Evolutionary conservation across 2,797 vertebrate species (phyloP), one percentile per base, ranked within the genome.

Genomic region (Clarias pachynema): DNA sequence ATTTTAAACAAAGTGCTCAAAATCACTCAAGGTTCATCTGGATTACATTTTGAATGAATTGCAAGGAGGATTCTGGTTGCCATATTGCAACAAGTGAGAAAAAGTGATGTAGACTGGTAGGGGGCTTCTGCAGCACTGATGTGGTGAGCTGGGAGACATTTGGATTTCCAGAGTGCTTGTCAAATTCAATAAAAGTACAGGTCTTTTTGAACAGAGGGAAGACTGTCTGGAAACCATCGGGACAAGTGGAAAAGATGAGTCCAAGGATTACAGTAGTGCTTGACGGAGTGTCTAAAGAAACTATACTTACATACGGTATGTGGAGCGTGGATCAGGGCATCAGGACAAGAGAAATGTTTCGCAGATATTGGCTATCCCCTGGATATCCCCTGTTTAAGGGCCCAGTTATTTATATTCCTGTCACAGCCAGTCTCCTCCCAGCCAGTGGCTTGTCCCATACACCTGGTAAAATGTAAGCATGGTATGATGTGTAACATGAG

Each of bases 391-490:
- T 69, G 16, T 79, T 81, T 18, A 62, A 63, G 12, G 68, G 14
- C 56, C 73, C 16, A 57, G 56, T 82, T 74, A 80, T 80, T 37
- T 69, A 65, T 85, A 68, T 66, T 84, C 26, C 69, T 29, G 49
- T 63, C 79, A 83, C 16, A 31, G 57, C 80, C 29, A 8, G 34
- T 86, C 65, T 62, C 60, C 70, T 82, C 31, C 57, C 22, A 83
- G 86, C 86, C 69, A 85, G 87, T 87, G 90, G 88, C 89, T 90
- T 87, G 86, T 88, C 88, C 81, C 87, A 88, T 79, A 56, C 89
- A 94, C 91, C 89, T 93, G 89, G 91, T 89, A 86, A 88, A 68
- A 87, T 86, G 84, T 92, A 88, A 89, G 88, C 90, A 91, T 90
- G 85, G 84, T 77, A 24, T 66, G 68, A 84, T 84, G 63, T 81